Evolutionary conservation across 2,888 invertebrate genomes (phyloP).

Genomic region (Lochmaea capreae): DNA sequence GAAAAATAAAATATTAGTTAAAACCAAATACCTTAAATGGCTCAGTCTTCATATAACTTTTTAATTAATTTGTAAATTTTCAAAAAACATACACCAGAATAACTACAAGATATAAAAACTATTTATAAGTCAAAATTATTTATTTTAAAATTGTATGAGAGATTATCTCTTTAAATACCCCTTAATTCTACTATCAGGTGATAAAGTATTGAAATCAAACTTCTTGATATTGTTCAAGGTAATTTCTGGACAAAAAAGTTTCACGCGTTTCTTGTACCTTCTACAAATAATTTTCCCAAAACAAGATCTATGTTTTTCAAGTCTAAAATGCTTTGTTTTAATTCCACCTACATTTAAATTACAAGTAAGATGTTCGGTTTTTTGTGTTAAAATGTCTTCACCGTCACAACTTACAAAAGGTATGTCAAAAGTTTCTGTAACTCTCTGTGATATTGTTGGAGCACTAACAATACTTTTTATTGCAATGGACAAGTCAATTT

Average conservation of each 20-base stretch:
- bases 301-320: constrained; percentile 60
- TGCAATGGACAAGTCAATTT: constrained; percentile 66
- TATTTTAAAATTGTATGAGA: too few species aligned
- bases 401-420: constrained; percentile 63
- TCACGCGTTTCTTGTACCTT: constrained; percentile 48
- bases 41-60: too few species aligned
- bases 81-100: too few species aligned
- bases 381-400: constrained; percentile 39
- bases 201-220: constrained; percentile 72
- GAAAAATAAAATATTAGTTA: too few species aligned
- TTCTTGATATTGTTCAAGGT: constrained; percentile 47
- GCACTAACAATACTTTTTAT: constrained; percentile 54
- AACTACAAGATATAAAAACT: too few species aligned
- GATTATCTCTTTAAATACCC: constrained; percentile 55
- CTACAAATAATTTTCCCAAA: constrained; percentile 68
- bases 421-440: constrained; percentile 58
- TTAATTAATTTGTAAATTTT: too few species aligned
- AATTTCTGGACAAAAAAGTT: background rate
- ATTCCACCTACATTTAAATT: constrained; percentile 55
- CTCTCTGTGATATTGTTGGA: constrained; percentile 41
- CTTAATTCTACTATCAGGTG: constrained; percentile 72
- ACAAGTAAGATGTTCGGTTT: constrained; percentile 50
- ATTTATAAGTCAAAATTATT: too few species aligned
- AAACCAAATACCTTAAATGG: too few species aligned
- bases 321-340: constrained; percentile 41